phyloP scores from a whole-genome alignment of 2,888 invertebrate species.

The Dicyrtoma fusca region DNA sequence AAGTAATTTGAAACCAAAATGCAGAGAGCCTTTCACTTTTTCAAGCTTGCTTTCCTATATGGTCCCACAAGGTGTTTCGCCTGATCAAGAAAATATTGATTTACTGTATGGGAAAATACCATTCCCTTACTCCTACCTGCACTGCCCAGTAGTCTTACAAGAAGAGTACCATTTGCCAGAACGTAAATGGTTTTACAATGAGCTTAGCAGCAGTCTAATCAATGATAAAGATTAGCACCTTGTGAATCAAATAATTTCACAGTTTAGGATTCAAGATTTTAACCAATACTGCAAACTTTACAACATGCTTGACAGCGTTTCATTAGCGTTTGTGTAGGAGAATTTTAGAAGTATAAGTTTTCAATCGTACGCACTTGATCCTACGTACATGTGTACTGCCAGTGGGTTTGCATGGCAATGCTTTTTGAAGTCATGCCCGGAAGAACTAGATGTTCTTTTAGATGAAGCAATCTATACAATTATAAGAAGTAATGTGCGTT shows the following conservation, averaged over 20 bases:
- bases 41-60: too few species aligned
- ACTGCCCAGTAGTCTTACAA: not conserved
- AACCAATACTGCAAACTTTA: not conserved
- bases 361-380: not conserved
- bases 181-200: not conserved
- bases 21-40: too few species aligned
- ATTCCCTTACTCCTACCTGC: not conserved
- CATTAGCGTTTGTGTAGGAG: not conserved
- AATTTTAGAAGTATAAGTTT: not conserved
- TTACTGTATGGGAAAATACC: not conserved
- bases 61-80: too few species aligned
- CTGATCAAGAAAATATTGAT: not conserved
- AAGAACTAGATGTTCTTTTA: too few species aligned
- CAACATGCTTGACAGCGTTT: not conserved
- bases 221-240: not conserved
- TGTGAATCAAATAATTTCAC: not conserved
- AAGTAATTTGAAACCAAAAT: not conserved
- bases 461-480: too few species aligned
- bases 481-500: not conserved
- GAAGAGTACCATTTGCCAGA: not conserved
- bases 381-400: not conserved
- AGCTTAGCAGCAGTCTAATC: not conserved
- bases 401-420: not conserved
- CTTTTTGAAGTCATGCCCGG: not conserved
- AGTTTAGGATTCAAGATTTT: not conserved